Conservation (phyloP, 2,797 vertebrate genomes). For the Onychomys leucogaster region DNA sequence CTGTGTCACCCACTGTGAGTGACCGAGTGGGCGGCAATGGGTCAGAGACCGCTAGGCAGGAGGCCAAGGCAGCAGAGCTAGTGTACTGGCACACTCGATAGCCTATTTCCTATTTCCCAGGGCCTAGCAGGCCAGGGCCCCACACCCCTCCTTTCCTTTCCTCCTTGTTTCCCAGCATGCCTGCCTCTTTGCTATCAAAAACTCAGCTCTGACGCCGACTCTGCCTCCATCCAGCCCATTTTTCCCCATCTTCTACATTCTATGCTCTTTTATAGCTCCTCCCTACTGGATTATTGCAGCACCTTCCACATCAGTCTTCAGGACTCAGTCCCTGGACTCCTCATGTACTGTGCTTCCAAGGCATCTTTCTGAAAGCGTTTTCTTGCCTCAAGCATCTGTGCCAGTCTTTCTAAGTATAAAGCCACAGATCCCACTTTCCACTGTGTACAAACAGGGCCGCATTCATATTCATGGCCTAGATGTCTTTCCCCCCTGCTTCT, state of each 20-base stretch:
- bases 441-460: neutral
- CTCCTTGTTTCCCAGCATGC: neutral
- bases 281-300: neutral
- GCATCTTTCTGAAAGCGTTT: neutral
- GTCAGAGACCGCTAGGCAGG: constrained; percentile 49
- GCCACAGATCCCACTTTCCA: neutral
- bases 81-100: neutral
- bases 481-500: neutral
- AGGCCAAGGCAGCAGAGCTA: constrained; percentile 28
- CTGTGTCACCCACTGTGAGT: constrained; percentile 26
- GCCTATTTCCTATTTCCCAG: constrained; percentile 14
- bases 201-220: neutral
- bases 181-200: neutral
- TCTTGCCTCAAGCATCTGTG: neutral
- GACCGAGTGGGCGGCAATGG: neutral
- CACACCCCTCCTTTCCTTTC: neutral
- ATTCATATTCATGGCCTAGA: too few species aligned
- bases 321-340: neutral
- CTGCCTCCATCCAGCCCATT: too few species aligned
- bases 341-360: neutral
- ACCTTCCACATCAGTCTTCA: neutral
- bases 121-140: neutral
- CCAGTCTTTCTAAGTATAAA: neutral
- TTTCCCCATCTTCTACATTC: neutral
- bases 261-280: neutral